Conservation (phyloP, 2,797 vertebrate species). For the Xyrichtys novacula region DNA sequence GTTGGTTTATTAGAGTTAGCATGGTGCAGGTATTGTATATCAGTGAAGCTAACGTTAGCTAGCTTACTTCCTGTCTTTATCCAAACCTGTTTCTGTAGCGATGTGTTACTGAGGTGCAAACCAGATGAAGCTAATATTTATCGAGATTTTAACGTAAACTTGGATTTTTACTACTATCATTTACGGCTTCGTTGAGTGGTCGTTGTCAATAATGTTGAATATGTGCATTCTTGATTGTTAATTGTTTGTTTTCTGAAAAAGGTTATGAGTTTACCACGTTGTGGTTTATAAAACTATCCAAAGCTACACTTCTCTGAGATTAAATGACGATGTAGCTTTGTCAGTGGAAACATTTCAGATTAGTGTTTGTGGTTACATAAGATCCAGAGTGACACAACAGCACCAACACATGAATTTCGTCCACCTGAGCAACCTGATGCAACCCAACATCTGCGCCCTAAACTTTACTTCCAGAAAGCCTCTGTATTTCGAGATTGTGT, state of each 20-base stretch:
- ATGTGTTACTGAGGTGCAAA: not conserved
- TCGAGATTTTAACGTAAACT: too few species aligned
- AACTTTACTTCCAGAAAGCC: too few species aligned
- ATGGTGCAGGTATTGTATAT: not conserved
- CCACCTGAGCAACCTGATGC: too few species aligned
- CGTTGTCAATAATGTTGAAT: too few species aligned
- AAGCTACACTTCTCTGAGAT: not conserved
- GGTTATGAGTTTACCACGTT: not conserved
- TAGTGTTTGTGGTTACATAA: constrained; percentile 3
- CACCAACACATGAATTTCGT: too few species aligned
- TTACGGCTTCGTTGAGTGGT: not conserved
- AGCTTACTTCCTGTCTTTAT: constrained; percentile 34
- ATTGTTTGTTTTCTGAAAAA: not conserved
- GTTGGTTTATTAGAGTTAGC: constrained; percentile 11
- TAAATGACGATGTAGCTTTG: too few species aligned
- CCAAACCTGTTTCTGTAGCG: not conserved
- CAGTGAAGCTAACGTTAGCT: not conserved
- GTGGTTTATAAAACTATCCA: too few species aligned
- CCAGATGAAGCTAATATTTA: too few species aligned
- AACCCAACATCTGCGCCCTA: too few species aligned
- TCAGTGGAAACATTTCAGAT: not conserved
- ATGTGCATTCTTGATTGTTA: not conserved
- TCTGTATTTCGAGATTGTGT: too few species aligned
- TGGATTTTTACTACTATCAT: too few species aligned
- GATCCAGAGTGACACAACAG: too few species aligned